A percentile compares a stretch with the other conserved stretches of the same genome.
These are phyloP conservation scores for Mustela lutreola DNA, from an alignment of 2,113 vertebrate species.

Conservation along the genomic window DNA sequence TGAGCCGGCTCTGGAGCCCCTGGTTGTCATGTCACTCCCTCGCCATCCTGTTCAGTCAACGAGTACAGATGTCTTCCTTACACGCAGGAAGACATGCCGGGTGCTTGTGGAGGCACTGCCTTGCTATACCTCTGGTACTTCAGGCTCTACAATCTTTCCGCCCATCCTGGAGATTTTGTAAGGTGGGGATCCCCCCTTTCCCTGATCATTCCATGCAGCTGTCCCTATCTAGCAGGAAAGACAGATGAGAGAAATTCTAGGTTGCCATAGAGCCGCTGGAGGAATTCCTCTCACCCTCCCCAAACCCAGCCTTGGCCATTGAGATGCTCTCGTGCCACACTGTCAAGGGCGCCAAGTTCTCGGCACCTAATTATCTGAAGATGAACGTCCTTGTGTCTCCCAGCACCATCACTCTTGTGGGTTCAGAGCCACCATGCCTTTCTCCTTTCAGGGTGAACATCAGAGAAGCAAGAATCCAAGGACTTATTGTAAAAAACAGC, in stretches of 20 bases:
- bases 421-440: not conserved
- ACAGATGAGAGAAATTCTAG: not conserved
- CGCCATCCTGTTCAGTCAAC: not conserved
- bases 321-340: not conserved
- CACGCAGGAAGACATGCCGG: not conserved
- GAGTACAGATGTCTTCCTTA: not conserved
- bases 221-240: not conserved
- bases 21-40: fast-evolving
- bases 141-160: not conserved
- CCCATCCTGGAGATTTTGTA: not conserved
- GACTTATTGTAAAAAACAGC: not conserved
- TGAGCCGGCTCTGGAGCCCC: not conserved
- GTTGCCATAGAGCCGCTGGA: not conserved
- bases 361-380: not conserved
- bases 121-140: not conserved
- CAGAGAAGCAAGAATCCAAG: not conserved
- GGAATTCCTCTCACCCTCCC: not conserved
- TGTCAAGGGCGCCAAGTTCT: not conserved
- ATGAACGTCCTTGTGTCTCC: not conserved
- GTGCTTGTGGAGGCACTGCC: not conserved
- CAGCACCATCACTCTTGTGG: not conserved
- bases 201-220: too few species aligned
- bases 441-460: not conserved
- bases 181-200: fast-evolving
- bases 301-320: not conserved